Evolutionary conservation across 2,797 vertebrate genomes (phyloP), one percentile per base, ranked within the genome.

Genomic region (Oreochromis grahami): DNA sequence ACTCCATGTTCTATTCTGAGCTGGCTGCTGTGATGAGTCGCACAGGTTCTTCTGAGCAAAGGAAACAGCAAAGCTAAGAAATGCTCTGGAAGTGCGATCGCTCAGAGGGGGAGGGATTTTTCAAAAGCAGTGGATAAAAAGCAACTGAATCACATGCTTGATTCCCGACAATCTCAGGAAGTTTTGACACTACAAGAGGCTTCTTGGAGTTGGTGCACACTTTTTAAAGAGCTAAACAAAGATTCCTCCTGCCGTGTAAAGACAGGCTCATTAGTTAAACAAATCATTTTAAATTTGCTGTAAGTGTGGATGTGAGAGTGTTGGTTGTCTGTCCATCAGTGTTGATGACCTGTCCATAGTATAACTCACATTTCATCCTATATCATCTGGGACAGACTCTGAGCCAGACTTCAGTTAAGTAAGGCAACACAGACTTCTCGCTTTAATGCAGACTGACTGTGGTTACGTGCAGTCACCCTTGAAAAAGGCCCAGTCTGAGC

Each of bases 1-100:
- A 89, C 86, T 89, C 85, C 41, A 80, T 85, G 89, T 93, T 90
- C 90, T 90, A 91, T 92, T 94, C 91, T 79, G 84, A 83, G 81
- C 72, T 3, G 11, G 80, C 78, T 38, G 82, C 79, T 65, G 70
- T 3, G 13, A 60, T 19, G 2, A 83, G 24, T 78, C 56, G 6
- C 5, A 6, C 2, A 45, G 24, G 51, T 32, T 70, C 36, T 36
- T 26, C 2, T 5, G 52, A 24, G 38, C 2, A 13, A 65, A 60
- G 77, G 19, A 55, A 89, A 58, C 38, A 21, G 58, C 7, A 3
- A 53, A 63, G 34, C 12, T 32, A 21, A 74, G 58, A 51, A 70
- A 48, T 1, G 5, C 52, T 0, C 36, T 11, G 55, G 32, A 83
- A 12, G 78, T 14, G 29, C 21, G 15, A 14, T 55, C 3, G 38